Base-by-base conservation (phyloP, 2,888 invertebrate species). In the Odontocerum albicorne region DNA sequence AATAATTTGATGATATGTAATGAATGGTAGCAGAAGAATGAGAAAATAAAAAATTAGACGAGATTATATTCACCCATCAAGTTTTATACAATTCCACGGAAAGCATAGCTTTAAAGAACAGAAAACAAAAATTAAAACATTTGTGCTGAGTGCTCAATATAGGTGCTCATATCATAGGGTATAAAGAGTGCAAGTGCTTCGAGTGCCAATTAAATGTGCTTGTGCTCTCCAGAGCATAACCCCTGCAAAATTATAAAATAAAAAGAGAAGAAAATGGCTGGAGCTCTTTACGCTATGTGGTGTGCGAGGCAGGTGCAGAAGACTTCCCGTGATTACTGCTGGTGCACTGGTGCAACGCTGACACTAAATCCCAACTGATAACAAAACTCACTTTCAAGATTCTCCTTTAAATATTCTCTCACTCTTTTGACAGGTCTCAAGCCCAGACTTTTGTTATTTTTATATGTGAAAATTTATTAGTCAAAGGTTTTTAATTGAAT, bases 101-200 rank as follows among this genome's bases (percentile, higher is more conserved):
- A 60, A 60, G 60, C 60, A 60, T 60, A 60, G 60, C 60, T 52
- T 60, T 38, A 55, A 53, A 59, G 53, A 60, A 60, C 52, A 57
- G 52, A 60, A 60, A 33, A 38, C 53, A 57, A 46, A 52, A 47
- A 49, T 54, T 52, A 57, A 57, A 56, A 60, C 54, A 51, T 56
- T 40, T 50, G 57, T 57, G 57, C 57, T 43, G 20, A 42, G 56
- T 60, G 59, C 59, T 44, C 33, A 22, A 43, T 22, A 36, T 32
- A 39, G 39, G 57, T 53, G 49, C 45, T 35, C 8, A n/a, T n/a
- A n/a, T n/a, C n/a, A n/a, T n/a, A n/a, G 27, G 27, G 33, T 33
- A 33, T 13, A 10, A 33, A n/a, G n/a, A n/a, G n/a, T 27, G 27
- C 27, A 27, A 27, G 43, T 43, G 43, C 43, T n/a, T 7, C 19